Base-by-base conservation (phyloP, 30 jellyfish, hydroid and myxozoan species). In the Cassiopea andromeda region DNA sequence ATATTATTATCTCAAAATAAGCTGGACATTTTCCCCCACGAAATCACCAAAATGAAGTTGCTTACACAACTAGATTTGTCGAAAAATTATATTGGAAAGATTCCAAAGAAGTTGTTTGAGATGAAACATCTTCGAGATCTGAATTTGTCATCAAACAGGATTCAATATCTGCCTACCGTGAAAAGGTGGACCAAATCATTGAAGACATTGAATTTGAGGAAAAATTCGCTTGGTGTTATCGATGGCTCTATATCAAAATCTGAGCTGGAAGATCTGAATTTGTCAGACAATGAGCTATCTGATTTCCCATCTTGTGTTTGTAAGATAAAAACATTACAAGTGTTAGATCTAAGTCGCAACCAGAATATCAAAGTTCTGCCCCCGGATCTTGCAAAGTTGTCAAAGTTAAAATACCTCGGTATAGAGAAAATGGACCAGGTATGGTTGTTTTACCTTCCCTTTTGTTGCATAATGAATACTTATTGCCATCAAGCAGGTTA, bases 131-230 rank as follows among this genome's bases (percentile, higher is more conserved):
- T 93, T 7, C 83, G 97, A 47, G 84, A 89, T 89, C 77, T 93
- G 49, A 93, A 93, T 46, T 59, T 93, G 59, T 93, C 97, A 69
- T 67, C 80, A 44, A 93, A 93, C 75, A 75, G 69, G 16, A 78
- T 93, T 9, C 60, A 60, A 4, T 48, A 38, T n/a, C 18, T 93
- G n/a, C 98, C 98, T 54, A 80, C 69, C 9, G 97, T 88, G 46
- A 75, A 83, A 17, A 92, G 85, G n/a, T 93, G 98, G 98, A 47
- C 91, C 46, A 89, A 82, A 48, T 80, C 94, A 69, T n/a, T 93
- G 88, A 93, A 90, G 38, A 87, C 86, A 15, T 79, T 93, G 81
- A 87, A 90, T 61, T 48, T 93, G 58, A 57, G 73, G 5, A 92
- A 54, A 48, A 93, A 93, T 75, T 44, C 48, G n/a, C 60, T 93